Conservation (phyloP, 1,140 invertebrate genomes). For the Popillia japonica region DNA sequence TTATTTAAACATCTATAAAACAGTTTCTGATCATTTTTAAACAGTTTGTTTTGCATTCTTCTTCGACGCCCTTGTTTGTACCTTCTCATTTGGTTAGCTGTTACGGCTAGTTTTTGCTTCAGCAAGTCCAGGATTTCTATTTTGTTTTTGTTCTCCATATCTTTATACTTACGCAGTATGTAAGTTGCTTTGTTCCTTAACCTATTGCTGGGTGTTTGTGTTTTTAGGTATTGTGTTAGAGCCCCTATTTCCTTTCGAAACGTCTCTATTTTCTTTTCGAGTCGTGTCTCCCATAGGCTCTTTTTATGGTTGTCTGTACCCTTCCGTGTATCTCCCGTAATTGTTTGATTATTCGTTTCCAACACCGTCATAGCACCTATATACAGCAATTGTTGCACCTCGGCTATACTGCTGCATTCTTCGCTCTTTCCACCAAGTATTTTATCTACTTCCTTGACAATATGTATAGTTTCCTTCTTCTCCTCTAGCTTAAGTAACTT, state of each 20-base stretch:
- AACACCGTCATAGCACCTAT: not conserved
- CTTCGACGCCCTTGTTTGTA: not conserved
- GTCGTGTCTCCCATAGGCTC: conserved; percentile 1
- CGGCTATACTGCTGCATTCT: not conserved
- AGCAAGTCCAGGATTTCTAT: conserved; percentile 4
- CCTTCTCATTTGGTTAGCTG: not conserved
- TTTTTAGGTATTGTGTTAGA: conserved; percentile 6
- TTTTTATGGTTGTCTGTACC: not conserved
- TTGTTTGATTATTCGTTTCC: not conserved
- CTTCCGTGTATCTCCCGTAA: not conserved
- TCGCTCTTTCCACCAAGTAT: not conserved
- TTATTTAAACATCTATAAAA: conserved; percentile 9
- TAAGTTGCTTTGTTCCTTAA: not conserved
- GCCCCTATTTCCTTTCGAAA: conserved; percentile 15
- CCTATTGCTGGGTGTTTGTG: conserved; percentile 6
- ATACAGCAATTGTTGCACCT: not conserved
- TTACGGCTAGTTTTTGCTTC: conserved; percentile 7
- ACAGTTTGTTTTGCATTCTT: not conserved
- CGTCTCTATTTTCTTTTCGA: not conserved
- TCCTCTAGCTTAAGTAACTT: not conserved
- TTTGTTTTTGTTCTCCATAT: not conserved
- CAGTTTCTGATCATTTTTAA: not conserved
- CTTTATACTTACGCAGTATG: conserved; percentile 4
- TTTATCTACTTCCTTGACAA: not conserved
- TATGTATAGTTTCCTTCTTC: not conserved